Conservation (phyloP, 1,140 invertebrate genomes). For the Scaptomyza hsui region DNA sequence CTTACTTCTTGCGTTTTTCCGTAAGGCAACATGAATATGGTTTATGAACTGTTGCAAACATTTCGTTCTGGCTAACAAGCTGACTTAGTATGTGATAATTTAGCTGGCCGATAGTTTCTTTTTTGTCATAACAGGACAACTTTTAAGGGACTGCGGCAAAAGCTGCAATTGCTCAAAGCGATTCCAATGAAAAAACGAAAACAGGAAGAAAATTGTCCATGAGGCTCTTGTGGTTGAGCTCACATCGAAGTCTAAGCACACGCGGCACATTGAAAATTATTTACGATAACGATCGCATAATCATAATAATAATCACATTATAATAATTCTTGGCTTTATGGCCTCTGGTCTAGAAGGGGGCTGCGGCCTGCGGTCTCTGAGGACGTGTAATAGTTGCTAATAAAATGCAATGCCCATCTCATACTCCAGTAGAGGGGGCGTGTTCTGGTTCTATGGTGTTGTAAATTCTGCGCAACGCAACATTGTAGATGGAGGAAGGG, state of each 20-base stretch:
- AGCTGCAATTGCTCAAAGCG: constrained; percentile 37
- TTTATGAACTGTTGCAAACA: constrained; percentile 80
- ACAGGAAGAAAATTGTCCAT: constrained; percentile 62
- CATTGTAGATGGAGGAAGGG: constrained; percentile 18
- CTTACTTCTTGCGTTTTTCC: not conserved
- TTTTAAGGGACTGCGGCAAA: constrained; percentile 37
- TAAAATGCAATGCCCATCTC: constrained; percentile 77
- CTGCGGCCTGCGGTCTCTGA: constrained; percentile 21
- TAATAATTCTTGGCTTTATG: constrained; percentile 82
- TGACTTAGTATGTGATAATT: constrained; percentile 82
- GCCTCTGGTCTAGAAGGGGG: constrained; percentile 32
- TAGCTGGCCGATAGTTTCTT: constrained; percentile 71
- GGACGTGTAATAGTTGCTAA: constrained; percentile 80
- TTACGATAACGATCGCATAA: constrained; percentile 82
- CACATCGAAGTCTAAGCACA: constrained; percentile 70
- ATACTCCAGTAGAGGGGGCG: not conserved
- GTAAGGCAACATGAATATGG: constrained; percentile 17
- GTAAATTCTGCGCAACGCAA: constrained; percentile 30
- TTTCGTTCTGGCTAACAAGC: constrained; percentile 62
- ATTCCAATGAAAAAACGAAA: constrained; percentile 18
- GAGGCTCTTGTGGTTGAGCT: constrained; percentile 21
- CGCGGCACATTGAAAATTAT: constrained; percentile 80
- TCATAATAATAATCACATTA: constrained; percentile 83
- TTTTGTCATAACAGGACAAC: constrained; percentile 48
- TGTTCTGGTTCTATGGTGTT: not conserved